A percentile compares a stretch with the other conserved stretches of the same genome.
Evolutionary conservation across 2,113 vertebrate species (phyloP).

Genomic region (Clarias batrachus): DNA sequence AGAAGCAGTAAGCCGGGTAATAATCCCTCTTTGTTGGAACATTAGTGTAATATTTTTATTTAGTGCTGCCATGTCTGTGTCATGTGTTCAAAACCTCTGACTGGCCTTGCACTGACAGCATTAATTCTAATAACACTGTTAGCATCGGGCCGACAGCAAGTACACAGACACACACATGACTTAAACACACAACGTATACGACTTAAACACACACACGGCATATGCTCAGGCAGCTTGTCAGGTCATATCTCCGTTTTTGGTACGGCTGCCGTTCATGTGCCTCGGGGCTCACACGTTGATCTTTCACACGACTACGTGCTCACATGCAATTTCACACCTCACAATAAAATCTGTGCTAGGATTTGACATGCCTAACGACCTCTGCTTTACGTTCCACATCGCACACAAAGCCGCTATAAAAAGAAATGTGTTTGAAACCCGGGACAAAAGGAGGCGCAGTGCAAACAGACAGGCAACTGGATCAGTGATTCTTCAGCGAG

Average conservation of each 20-base stretch:
- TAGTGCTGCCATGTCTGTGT: not conserved
- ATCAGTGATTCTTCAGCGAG: not conserved
- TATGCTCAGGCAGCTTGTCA: conserved; percentile 30
- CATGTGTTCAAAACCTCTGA: not conserved
- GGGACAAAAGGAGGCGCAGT: not conserved
- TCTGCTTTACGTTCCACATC: conserved; percentile 15
- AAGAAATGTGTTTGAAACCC: not conserved
- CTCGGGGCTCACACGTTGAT: conserved; percentile 22
- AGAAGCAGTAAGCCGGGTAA: not conserved
- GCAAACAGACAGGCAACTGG: not conserved
- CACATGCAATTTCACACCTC: conserved; percentile 39
- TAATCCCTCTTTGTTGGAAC: not conserved
- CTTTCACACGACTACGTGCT: conserved; percentile 26
- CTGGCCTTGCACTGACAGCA: not conserved
- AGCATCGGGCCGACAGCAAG: not conserved
- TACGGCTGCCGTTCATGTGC: not conserved
- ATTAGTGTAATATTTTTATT: not conserved
- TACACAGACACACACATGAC: conserved; percentile 1
- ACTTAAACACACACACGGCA: not conserved
- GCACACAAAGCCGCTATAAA: conserved; percentile 19
- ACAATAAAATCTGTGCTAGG: conserved; percentile 9
- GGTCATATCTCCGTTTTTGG: conserved; percentile 29
- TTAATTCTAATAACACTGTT: not conserved
- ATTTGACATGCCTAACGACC: conserved; percentile 22
- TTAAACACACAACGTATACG: conserved; percentile 8